Evolutionary conservation across 1,140 invertebrate species (phyloP).

Genomic region (Macrobrachium nipponense): DNA sequence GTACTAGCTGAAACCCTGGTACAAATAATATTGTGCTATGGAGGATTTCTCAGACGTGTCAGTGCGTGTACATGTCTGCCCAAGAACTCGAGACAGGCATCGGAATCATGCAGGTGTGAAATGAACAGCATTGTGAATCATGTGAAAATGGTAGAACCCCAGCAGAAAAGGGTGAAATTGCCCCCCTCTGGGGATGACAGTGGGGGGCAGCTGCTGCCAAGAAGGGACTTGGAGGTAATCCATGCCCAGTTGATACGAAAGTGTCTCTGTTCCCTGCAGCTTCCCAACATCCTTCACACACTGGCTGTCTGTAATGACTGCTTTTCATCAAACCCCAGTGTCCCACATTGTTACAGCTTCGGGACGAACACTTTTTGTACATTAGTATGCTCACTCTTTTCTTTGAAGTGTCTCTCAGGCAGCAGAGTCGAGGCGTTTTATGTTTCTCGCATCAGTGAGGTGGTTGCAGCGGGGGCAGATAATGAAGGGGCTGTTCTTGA

Average conservation of each 20-base stretch:
- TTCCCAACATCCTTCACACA: conserved; percentile 61
- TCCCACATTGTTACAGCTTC: conserved; percentile 42
- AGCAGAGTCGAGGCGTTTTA: conserved; percentile 82
- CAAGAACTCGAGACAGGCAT: conserved; percentile 26
- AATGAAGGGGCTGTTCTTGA: conserved; percentile 86
- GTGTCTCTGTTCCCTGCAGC: conserved; percentile 61
- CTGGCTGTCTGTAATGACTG: conserved; percentile 60
- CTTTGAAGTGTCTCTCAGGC: conserved; percentile 86
- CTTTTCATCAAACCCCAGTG: conserved; percentile 45
- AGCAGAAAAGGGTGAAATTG: conserved; percentile 63
- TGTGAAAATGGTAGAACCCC: conserved; percentile 64
- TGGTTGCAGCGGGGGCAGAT: conserved; percentile 82
- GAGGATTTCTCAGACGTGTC: conserved; percentile 23
- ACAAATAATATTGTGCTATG: conserved; percentile 23
- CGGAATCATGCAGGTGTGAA: conserved; percentile 30
- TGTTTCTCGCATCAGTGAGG: conserved; percentile 81
- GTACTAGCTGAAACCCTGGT: too few species aligned
- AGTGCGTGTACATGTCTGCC: conserved; percentile 4
- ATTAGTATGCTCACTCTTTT: conserved; percentile 82
- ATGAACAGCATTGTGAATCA: conserved; percentile 34
- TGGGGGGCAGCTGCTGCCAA: conserved; percentile 47
- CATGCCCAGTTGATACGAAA: conserved; percentile 51
- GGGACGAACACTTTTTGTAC: conserved; percentile 50
- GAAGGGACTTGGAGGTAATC: conserved; percentile 54
- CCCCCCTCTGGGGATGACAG: conserved; percentile 53